Evolutionary conservation across 1,140 invertebrate species (phyloP), one percentile per base, ranked within the genome.

Genomic region (Ericerus pela): DNA sequence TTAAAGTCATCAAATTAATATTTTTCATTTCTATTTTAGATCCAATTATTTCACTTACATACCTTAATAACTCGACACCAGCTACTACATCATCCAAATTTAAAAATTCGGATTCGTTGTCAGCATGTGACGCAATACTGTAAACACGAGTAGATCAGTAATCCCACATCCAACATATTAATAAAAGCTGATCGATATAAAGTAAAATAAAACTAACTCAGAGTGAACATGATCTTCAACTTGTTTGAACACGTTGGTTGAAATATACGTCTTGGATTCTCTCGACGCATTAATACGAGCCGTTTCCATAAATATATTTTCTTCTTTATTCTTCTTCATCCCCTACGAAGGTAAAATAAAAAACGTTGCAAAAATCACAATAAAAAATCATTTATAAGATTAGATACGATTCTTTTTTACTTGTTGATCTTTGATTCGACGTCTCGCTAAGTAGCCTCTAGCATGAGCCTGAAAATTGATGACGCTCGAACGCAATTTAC

Each of bases 401-500:
- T 10, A n/a, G n/a, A n/a, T 4, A 47, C 41, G 8, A 24, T 36
- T 20, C 29, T 22, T 22, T 51, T 41, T 37, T 38, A 55, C 22
- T 14, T 33, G 8, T 28, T 59, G 59, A 55, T 43, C 52, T 57
- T 41, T 57, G 38, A 47, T 47, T 62, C 66, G 69, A 62, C 74
- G 70, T 38, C 81, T 68, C 0, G 75, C 72, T 27, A 74, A 63
- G 61, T 75, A 77, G 0, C 84, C 84, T 55, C 80, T 68, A 10
- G 80, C 75, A 57, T 76, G 73, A 6, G 83, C 80, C 68, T 95
- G 90, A 63, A 95, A 80, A 0, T 65, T 65, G 8, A 86, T 67
- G 18, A 82, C 67, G 20, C 73, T 74, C 1, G 65, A 63, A 27
- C 76, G 72, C 0, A 89, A 65, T 51, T 78, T 78, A 51, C 77